Base-by-base conservation (phyloP, 1,140 invertebrate species). In the Eubasilissa regina region DNA sequence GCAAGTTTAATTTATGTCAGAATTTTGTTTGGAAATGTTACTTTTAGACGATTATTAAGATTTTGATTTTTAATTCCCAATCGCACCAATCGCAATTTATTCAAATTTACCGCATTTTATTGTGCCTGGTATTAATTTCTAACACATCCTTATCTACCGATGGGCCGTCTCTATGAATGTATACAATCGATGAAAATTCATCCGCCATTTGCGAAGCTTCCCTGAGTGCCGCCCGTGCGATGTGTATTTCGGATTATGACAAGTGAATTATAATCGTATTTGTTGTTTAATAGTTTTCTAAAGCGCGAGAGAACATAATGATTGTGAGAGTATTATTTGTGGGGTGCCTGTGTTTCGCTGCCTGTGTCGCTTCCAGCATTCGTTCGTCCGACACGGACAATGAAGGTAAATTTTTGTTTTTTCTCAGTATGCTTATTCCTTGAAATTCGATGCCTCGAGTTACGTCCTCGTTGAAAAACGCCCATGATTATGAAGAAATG, bases 141-240 rank as follows among this genome's bases (percentile, higher is more conserved):
- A 25, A 11, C 19, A 64, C 60, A 64, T 25, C 13, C 35, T 10
- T 21, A 43, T 64, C 60, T 64, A 64, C 60, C 35, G 60, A 21
- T 25, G 60, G 21, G n/a, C 56, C 15, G 6, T 12, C 15, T 77
- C 75, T 77, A 66, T 77, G 75, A 66, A 66, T 75, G 75, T 77
- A 77, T 70, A 77, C 75, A 77, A 77, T 77, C 75, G 75, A 77
- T 77, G 75, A 77, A 76, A 56, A 77, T 77, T 77, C 62, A 70
- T 68, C 75, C 75, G 75, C 75, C 75, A 77, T 77, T 77, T 77
- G 75, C 75, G 75, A 76, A 76, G 66, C 75, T 62, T 56, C n/a
- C 44, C 43, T 11, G 58, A 68, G 75, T 55, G 62, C 21, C 62
- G 48, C 64, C 62, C 62, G 75, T 77, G 75, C 35, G 75, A 68